A percentile compares a stretch with the other conserved stretches of the same genome.
These are phyloP conservation scores for Cataglyphis livida DNA, from an alignment of 2,888 invertebrate species.

Conservation along the genomic window DNA sequence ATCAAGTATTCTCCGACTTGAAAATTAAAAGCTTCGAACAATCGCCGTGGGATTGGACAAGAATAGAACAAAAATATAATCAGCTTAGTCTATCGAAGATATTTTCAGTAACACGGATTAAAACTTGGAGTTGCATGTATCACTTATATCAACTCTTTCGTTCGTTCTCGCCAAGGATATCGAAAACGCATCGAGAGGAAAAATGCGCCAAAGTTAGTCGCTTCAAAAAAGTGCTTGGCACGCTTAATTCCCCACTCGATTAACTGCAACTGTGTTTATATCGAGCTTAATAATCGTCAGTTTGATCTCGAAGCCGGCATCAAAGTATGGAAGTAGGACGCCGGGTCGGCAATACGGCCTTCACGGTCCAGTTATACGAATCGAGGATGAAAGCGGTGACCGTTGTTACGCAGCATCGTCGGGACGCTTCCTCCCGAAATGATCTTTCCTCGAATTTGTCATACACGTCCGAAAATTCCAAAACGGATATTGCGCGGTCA, in stretches of 20 bases:
- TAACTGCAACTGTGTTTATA: conserved; percentile 24
- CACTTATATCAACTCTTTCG: conserved; percentile 18
- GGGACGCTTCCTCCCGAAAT: neutral
- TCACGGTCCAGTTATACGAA: conserved; percentile 42
- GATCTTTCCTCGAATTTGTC: neutral
- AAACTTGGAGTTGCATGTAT: neutral
- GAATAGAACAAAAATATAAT: neutral
- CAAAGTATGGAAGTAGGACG: conserved; percentile 25
- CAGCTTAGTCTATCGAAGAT: neutral
- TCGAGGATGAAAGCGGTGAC: neutral
- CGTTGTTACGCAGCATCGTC: conserved; percentile 11
- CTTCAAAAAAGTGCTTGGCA: neutral
- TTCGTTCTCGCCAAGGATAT: neutral
- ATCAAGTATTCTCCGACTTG: neutral
- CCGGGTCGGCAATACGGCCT: conserved; percentile 20
- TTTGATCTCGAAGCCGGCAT: neutral
- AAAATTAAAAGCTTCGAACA: neutral
- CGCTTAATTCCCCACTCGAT: conserved; percentile 5
- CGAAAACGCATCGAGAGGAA: neutral
- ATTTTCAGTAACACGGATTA: neutral
- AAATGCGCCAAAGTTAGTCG: neutral
- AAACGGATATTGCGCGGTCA: conserved; percentile 57
- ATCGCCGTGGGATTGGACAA: neutral
- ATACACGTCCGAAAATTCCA: neutral
- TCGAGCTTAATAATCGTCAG: conserved; percentile 35